Percentiles rank a stretch among this genome's conserved stretches.
phyloP scores from a whole-genome alignment of 2,113 vertebrate genomes.

The Chloropsis cyanopogon region DNA sequence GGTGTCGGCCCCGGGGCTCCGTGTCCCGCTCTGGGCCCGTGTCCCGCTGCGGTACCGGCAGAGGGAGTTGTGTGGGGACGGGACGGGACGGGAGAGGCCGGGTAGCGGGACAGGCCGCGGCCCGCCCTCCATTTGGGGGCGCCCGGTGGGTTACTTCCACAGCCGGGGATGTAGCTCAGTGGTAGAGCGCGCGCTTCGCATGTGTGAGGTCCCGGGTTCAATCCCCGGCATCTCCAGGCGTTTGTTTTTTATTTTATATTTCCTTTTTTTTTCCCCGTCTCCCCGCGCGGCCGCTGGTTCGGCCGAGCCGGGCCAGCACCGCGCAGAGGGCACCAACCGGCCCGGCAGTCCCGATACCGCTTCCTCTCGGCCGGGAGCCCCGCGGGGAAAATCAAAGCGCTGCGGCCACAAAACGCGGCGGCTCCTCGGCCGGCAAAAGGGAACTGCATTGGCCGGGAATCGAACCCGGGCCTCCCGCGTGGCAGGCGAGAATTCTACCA shows the following conservation, averaged over 20 bases:
- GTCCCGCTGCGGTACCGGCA: neutral
- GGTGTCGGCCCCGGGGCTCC: too few species aligned
- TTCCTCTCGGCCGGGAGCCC: accelerated
- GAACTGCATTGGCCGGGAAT: neutral
- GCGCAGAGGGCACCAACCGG: accelerated
- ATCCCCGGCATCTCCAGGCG: constrained; percentile 78
- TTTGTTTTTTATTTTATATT: accelerated
- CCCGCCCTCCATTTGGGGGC: accelerated
- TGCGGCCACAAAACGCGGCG: neutral
- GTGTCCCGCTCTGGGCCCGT: neutral
- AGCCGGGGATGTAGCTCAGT: constrained; percentile 73
- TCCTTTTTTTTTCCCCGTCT: accelerated
- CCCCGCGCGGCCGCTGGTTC: neutral
- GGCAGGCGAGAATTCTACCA: constrained; percentile 63
- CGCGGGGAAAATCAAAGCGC: neutral
- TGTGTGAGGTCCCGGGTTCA: constrained; percentile 79
- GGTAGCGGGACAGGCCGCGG: accelerated
- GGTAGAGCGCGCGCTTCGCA: constrained; percentile 75
- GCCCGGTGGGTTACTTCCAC: accelerated
- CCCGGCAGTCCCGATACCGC: accelerated
- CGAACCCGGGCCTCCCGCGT: constrained; percentile 32
- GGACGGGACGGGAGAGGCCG: too few species aligned
- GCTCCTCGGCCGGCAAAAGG: accelerated
- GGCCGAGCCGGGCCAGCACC: accelerated
- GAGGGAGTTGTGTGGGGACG: neutral